These are phyloP conservation scores for Gallinago nigripennis DNA, from an alignment of 2,797 vertebrate species.

Conservation along the genomic window DNA sequence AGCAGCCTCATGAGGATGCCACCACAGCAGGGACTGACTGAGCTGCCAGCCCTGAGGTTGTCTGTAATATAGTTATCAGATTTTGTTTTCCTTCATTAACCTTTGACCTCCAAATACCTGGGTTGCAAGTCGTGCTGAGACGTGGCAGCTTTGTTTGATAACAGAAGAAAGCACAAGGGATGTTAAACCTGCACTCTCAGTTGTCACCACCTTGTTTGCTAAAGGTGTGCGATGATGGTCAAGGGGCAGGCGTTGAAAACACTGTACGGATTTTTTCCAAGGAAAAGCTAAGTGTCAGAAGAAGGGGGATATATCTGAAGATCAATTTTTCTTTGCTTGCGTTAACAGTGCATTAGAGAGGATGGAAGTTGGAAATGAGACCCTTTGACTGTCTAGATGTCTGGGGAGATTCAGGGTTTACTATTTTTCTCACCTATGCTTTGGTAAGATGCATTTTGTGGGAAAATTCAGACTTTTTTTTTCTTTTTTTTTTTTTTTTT, in stretches of 20 bases:
- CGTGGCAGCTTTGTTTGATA: not conserved
- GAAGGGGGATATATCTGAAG: not conserved
- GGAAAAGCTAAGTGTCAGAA: not conserved
- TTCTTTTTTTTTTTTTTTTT: too few relatives aligned
- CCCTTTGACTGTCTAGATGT: not conserved
- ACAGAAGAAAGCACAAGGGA: not conserved
- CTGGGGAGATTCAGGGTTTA: not conserved
- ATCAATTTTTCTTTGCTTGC: not conserved
- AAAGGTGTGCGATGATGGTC: not conserved
- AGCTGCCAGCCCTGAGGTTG: not conserved
- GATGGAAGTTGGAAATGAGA: not conserved
- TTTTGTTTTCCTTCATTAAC: not conserved
- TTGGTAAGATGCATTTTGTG: not conserved
- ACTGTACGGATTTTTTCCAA: not conserved
- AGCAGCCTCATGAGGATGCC: not conserved
- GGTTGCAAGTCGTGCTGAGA: not conserved
- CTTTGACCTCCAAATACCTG: not conserved
- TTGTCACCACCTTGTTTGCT: constrained; percentile 29
- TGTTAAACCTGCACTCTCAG: not conserved
- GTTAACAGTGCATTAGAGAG: not conserved
- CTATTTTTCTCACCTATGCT: not conserved
- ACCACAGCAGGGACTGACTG: not conserved
- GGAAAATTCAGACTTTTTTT: not conserved
- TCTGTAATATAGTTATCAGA: not conserved
- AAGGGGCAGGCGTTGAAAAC: not conserved